Evolutionary conservation across 2,797 vertebrate genomes (phyloP).

Genomic region (Octomys mimax): DNA sequence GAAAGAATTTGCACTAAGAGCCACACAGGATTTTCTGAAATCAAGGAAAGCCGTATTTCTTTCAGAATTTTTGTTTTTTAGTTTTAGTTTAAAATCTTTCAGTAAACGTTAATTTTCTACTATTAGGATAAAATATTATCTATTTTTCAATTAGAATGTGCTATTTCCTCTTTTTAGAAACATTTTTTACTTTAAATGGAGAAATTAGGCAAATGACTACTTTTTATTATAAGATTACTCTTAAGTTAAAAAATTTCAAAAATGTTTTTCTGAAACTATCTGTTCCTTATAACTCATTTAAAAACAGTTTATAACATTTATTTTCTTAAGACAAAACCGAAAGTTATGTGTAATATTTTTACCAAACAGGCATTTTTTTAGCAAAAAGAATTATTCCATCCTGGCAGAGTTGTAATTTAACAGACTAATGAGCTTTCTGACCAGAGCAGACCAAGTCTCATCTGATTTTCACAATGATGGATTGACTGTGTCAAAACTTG

Average conservation of each 20-base stretch:
- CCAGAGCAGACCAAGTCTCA: slow-evolving; percentile 79
- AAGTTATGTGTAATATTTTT: slow-evolving; percentile 74
- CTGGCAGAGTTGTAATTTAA: slow-evolving; percentile 81
- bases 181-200: slow-evolving; percentile 49
- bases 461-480: slow-evolving; percentile 86
- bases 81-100: slow-evolving; percentile 39
- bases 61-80: slow-evolving; percentile 15
- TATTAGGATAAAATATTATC: slow-evolving; percentile 37
- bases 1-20: slow-evolving; percentile 47
- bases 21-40: slow-evolving; percentile 15
- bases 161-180: slow-evolving; percentile 3
- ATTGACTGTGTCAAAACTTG: slow-evolving; percentile 85
- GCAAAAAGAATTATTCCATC: slow-evolving; percentile 78
- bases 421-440: slow-evolving; percentile 85
- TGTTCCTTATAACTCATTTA: slow-evolving; percentile 49
- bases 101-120: not conserved
- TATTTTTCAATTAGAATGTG: not conserved
- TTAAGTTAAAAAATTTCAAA: slow-evolving; percentile 41
- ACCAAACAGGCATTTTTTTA: slow-evolving; percentile 81
- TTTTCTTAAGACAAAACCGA: slow-evolving; percentile 64
- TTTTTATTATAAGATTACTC: slow-evolving; percentile 3
- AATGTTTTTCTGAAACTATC: slow-evolving; percentile 4
- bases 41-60: not conserved
- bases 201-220: slow-evolving; percentile 31
- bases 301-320: slow-evolving; percentile 60